Evolutionary conservation across 2,797 vertebrate genomes (phyloP).

Genomic region (Rhadinocentrus ornatus): DNA sequence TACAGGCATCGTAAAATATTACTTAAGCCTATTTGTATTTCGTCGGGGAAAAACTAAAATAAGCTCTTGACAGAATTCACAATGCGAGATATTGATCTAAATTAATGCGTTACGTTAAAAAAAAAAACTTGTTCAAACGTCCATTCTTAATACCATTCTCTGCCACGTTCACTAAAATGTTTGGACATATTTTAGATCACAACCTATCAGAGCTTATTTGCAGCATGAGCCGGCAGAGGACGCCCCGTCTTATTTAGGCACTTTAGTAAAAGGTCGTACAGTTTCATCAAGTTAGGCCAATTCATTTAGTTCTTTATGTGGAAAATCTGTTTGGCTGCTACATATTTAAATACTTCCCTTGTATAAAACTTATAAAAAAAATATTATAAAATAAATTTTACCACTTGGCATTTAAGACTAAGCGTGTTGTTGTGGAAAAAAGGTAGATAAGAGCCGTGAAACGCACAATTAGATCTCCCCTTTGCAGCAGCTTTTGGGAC

Average conservation of each 20-base stretch:
- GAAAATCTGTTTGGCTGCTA: not conserved
- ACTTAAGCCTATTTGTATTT: not conserved
- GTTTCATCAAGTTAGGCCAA: not conserved
- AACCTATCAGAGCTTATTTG: not conserved
- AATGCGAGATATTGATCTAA: not conserved
- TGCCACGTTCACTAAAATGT: not conserved
- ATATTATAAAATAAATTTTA: too few relatives aligned
- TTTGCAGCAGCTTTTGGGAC: conserved; percentile 43
- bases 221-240: conserved; percentile 61
- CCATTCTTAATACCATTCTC: not conserved
- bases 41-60: not conserved
- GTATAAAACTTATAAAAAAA: too few relatives aligned
- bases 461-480: conserved; percentile 46
- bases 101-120: not conserved
- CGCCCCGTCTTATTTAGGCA: conserved; percentile 36
- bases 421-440: not conserved
- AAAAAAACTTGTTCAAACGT: not conserved
- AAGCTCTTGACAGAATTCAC: not conserved
- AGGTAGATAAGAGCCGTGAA: conserved; percentile 35
- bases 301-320: too few relatives aligned
- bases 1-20: not conserved
- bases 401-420: not conserved
- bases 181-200: not conserved
- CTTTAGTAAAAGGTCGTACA: not conserved
- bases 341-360: not conserved